phyloP scores from a whole-genome alignment of 30 jellyfish, hydroid and myxozoan species.

The Hydractinia symbiolongicarpus region DNA sequence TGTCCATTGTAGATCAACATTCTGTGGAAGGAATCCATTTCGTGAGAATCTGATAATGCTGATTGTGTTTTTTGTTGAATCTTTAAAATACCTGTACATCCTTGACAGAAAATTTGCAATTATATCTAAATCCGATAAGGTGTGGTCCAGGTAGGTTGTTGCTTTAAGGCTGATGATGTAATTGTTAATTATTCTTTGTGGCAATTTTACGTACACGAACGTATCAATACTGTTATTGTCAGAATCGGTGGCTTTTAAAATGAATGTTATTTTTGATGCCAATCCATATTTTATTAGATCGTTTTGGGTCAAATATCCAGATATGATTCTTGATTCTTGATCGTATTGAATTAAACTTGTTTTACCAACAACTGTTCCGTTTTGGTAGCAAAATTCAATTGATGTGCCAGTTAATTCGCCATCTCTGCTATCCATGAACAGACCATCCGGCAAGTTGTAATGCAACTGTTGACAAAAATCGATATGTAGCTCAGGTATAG shows the following conservation, averaged over 20 bases:
- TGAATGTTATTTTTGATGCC: not conserved
- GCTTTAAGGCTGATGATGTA: not conserved
- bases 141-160: not conserved
- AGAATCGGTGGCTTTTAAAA: constrained; percentile 10
- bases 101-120: constrained; percentile 2
- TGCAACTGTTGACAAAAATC: constrained; percentile 1
- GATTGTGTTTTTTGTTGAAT: constrained; percentile 35
- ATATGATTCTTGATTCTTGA: not conserved
- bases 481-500: not conserved
- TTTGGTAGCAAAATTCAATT: not conserved
- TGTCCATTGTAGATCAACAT: constrained; percentile 4
- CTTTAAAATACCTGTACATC: constrained; percentile 12
- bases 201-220: not conserved
- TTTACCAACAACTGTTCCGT: not conserved
- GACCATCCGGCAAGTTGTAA: constrained; percentile 2
- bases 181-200: not conserved
- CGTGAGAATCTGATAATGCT: constrained; percentile 41
- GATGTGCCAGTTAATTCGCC: constrained; percentile 6
- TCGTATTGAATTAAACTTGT: not conserved
- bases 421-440: constrained; percentile 19
- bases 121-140: constrained; percentile 4
- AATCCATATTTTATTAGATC: not conserved
- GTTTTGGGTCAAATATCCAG: not conserved
- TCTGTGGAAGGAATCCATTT: constrained; percentile 8
- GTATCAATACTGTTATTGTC: not conserved